Percentiles rank a stretch among this genome's conserved stretches.
Evolutionary conservation across 2,888 invertebrate species (phyloP).

Genomic region (Unio pictorum): DNA sequence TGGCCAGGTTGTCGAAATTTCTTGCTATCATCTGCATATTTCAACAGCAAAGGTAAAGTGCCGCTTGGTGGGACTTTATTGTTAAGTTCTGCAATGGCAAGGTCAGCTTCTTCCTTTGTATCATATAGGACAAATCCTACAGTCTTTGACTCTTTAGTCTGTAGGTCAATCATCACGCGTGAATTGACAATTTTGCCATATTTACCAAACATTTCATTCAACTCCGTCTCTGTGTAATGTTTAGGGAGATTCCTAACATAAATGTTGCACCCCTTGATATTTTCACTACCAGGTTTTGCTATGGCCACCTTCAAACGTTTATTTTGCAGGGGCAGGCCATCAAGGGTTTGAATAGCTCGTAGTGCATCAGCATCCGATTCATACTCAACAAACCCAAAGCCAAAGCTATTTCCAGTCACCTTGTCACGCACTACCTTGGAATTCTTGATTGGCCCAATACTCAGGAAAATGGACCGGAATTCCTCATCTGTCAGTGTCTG

Average conservation of each 20-base stretch:
- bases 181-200: constrained; percentile 94
- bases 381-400: constrained; percentile 96
- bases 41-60: constrained; percentile 86
- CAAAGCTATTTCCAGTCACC: constrained; percentile 93
- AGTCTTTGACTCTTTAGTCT: constrained; percentile 88
- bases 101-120: constrained; percentile 90
- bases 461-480: constrained; percentile 88
- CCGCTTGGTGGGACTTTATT: constrained; percentile 86
- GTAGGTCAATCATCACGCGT: constrained; percentile 90
- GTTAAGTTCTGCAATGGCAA: constrained; percentile 88
- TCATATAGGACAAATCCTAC: constrained; percentile 89
- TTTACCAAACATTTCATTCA: constrained; percentile 88
- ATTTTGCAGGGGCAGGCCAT: constrained; percentile 90
- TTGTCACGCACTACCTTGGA: constrained; percentile 80
- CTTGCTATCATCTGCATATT: constrained; percentile 86
- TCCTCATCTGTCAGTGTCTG: constrained; percentile 94
- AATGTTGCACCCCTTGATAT: constrained; percentile 92
- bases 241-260: constrained; percentile 91
- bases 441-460: constrained; percentile 90
- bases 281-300: constrained; percentile 91
- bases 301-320: constrained; percentile 95
- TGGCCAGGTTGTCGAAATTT: constrained; percentile 37
- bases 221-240: constrained; percentile 79
- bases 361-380: constrained; percentile 87
- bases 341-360: constrained; percentile 88